Evolutionary conservation across 1,140 invertebrate genomes (phyloP).

Genomic region (Elymnias hypermnestra): DNA sequence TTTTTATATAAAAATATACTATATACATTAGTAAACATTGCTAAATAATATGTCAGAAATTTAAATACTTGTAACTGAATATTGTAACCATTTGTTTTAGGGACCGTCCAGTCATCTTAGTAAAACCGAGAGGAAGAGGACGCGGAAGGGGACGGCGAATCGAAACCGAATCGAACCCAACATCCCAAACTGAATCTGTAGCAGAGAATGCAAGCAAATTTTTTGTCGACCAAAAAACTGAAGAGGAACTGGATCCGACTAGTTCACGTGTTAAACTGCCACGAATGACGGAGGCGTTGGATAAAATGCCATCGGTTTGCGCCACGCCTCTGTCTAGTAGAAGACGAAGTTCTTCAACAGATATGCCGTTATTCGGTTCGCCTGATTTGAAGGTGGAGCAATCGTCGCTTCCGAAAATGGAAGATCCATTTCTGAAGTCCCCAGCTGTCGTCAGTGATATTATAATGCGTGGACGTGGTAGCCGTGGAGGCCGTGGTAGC

Average conservation of each 20-base stretch:
- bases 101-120: slow-evolving; percentile 59
- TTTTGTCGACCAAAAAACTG: slow-evolving; percentile 30
- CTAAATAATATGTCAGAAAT: too few species aligned
- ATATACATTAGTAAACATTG: too few species aligned
- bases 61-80: too few species aligned
- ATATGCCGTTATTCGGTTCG: slow-evolving; percentile 31
- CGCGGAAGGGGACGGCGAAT: slow-evolving; percentile 40
- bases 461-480: slow-evolving; percentile 26
- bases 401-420: slow-evolving; percentile 33
- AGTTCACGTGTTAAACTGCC: slow-evolving; percentile 63
- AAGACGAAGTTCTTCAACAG: slow-evolving; percentile 33
- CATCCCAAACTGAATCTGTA: slow-evolving; percentile 14
- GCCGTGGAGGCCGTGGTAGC: slow-evolving; percentile 38
- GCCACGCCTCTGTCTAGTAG: slow-evolving; percentile 53
- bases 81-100: too few species aligned
- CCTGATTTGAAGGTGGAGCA: slow-evolving; percentile 42
- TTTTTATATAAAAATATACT: too few species aligned
- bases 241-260: slow-evolving; percentile 50
- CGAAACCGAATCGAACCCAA: slow-evolving; percentile 23
- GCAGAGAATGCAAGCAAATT: slow-evolving; percentile 34
- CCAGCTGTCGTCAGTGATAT: slow-evolving; percentile 34
- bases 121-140: slow-evolving; percentile 61
- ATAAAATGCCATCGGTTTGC: slow-evolving; percentile 54
- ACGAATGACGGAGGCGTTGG: slow-evolving; percentile 62
- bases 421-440: slow-evolving; percentile 42